A percentile compares a stretch with the other conserved stretches of the same genome.
These are phyloP conservation scores for Pseudomugil gertrudae DNA, from an alignment of 2,797 vertebrate species.

Conservation along the genomic window DNA sequence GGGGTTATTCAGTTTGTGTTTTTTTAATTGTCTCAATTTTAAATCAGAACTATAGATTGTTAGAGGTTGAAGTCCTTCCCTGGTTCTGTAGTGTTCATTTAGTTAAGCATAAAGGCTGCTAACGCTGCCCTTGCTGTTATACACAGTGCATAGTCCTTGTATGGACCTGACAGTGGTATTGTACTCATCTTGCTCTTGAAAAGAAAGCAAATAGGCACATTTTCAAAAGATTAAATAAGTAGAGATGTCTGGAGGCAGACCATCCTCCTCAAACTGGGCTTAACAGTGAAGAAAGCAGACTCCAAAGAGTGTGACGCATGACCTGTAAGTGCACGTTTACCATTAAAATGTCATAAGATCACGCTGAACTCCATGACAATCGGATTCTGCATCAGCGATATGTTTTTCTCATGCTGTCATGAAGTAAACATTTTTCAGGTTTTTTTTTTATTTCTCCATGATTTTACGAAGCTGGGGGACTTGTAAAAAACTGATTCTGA, in stretches of 20 bases:
- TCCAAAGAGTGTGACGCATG: slow-evolving; percentile 29
- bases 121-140: background rate
- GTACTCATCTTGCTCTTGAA: background rate
- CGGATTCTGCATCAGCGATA: slow-evolving; percentile 51
- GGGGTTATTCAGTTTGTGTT: too few species aligned
- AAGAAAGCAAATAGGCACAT: background rate
- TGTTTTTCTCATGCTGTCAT: slow-evolving; percentile 52
- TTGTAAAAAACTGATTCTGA: slow-evolving; percentile 1
- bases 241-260: slow-evolving; percentile 11
- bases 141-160: background rate
- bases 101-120: background rate
- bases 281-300: slow-evolving; percentile 37
- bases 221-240: slow-evolving; percentile 8
- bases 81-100: background rate
- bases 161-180: slow-evolving; percentile 6
- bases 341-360: slow-evolving; percentile 28
- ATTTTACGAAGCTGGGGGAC: slow-evolving; percentile 12
- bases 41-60: background rate
- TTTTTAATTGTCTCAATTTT: background rate
- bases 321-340: slow-evolving; percentile 27
- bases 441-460: slow-evolving; percentile 23
- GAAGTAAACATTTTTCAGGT: slow-evolving; percentile 21
- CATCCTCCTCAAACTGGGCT: slow-evolving; percentile 9
- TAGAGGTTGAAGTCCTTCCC: background rate
- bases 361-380: slow-evolving; percentile 23